These are phyloP conservation scores for Brassicogethes aeneus DNA, from an alignment of 2,888 invertebrate genomes.

Conservation along the genomic window DNA sequence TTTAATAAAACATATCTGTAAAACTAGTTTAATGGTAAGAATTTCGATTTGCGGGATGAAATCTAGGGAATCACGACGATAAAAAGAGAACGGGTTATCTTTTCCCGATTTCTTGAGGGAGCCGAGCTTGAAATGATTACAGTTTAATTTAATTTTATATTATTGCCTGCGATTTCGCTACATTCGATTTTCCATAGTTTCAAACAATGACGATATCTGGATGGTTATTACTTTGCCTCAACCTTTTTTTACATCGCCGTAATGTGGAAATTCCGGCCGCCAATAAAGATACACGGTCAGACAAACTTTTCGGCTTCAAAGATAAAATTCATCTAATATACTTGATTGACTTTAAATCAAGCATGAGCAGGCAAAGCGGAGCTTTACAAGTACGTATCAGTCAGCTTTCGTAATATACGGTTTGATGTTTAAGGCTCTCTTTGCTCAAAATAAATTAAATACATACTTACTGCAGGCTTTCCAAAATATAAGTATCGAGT, in stretches of 20 bases:
- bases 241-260: background rate
- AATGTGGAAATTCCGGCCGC: background rate
- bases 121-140: background rate
- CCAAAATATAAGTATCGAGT: no score
- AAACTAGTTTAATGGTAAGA: no score
- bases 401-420: no score
- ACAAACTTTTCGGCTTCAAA: background rate
- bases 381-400: background rate
- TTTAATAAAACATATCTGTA: no score
- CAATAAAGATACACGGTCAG: background rate
- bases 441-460: no score
- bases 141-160: constrained; percentile 1
- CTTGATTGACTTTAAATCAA: background rate
- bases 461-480: no score
- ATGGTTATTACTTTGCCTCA: background rate
- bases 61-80: no score
- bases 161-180: background rate
- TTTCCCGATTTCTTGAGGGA: background rate
- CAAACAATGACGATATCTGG: background rate
- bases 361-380: background rate
- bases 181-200: background rate
- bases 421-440: background rate
- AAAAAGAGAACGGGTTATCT: background rate
- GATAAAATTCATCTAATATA: background rate
- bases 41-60: no score